These are phyloP conservation scores for Dasyprocta punctata DNA, from an alignment of 2,113 vertebrate species.

Conservation along the genomic window DNA sequence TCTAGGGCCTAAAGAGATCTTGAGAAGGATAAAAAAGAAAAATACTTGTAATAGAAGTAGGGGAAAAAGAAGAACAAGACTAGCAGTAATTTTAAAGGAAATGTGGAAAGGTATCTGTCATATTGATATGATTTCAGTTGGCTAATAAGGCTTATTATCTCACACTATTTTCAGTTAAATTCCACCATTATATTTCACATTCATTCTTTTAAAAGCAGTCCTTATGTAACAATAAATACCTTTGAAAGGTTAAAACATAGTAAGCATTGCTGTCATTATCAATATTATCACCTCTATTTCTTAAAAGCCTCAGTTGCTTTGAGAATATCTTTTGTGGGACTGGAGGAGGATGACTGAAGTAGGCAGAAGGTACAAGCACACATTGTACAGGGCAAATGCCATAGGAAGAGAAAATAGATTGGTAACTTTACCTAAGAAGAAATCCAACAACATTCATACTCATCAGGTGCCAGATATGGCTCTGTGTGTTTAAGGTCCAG, in stretches of 20 bases:
- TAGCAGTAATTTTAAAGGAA: background rate
- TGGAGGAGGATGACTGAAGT: too few relatives aligned
- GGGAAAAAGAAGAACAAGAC: background rate
- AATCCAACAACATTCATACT: background rate
- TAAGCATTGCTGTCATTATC: background rate
- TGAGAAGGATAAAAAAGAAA: background rate
- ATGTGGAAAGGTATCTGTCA: background rate
- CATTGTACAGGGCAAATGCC: background rate
- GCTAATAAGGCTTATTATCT: background rate
- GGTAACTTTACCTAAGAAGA: background rate
- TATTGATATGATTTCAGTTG: background rate
- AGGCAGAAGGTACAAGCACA: background rate
- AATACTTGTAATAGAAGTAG: background rate
- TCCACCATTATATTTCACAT: background rate
- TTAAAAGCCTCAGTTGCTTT: background rate
- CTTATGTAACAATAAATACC: background rate
- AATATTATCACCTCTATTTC: background rate
- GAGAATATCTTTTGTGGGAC: background rate
- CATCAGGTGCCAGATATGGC: background rate
- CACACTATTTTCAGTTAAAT: background rate
- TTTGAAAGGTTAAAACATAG: background rate
- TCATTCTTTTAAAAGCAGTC: slow-evolving; percentile 1
- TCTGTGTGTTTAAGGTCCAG: background rate
- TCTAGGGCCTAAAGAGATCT: background rate
- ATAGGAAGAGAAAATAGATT: background rate